Base-by-base conservation (phyloP, 2,888 invertebrate genomes). In the Philhelius pedissequus region DNA sequence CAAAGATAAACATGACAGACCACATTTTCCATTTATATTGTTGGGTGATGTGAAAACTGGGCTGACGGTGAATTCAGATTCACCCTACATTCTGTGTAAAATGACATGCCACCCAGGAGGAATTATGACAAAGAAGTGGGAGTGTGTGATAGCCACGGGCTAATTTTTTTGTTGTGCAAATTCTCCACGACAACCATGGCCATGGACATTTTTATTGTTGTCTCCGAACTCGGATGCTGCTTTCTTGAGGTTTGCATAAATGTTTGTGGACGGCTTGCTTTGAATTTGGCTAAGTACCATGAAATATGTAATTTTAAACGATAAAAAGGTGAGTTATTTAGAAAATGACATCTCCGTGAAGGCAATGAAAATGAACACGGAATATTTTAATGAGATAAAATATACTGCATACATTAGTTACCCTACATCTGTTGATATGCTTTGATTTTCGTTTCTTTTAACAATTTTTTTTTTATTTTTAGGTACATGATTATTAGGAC, bases 1-100 rank as follows among this genome's bases (percentile, higher is more conserved):
- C 79, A 75, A 71, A 79, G 84, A 84, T 84, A 86, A 86, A 83
- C 86, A 86, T 86, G 78, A 86, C 86, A 86, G 79, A 68, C 66
- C 71, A 71, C 78, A 75, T 83, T 86, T 83, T 71, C 82, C 86
- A 86, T 86, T 86, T 82, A 86, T 82, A 78, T 86, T 77, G 76
- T 84, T 77, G 66, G 56, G 68, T 71, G 68, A 58, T 60, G 78
- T 73, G 30, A 45, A 45, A 64, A 43, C 45, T 43, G 62, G 62
- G 13, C 45, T 45, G 62, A 64, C 45, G 70, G 35, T 54, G 48
- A 52, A 64, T 70, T 74, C 25, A n/a, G 45, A 5, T 54, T 27
- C 43, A 73, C 50, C 64, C 74, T 27, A n/a, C 40, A 18, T 18
- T 27, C 38, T 13, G 18, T 40, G 25, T 25, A 35, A 40, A 38